Evolutionary conservation across 92 coral and sea anemone species (phyloP).

Genomic region (Heteractis magnifica): DNA sequence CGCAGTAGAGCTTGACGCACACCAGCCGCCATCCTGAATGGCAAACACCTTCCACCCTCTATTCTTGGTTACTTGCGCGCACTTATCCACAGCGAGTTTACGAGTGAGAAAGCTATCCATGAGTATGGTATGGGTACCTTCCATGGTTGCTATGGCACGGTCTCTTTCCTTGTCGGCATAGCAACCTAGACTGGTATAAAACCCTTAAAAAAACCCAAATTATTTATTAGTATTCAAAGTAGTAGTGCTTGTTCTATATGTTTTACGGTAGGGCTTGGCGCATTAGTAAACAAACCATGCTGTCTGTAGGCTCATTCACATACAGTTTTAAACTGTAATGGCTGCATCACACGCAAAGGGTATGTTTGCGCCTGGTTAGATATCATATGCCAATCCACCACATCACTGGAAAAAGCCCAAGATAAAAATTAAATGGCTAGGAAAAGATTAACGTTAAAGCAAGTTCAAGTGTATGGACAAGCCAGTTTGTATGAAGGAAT

Average conservation of each 20-base stretch:
- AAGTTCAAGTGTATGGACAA: too few species aligned
- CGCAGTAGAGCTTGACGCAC: conserved; percentile 77
- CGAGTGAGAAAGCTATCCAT: conserved; percentile 74
- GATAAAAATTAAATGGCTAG: too few species aligned
- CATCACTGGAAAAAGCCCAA: too few species aligned
- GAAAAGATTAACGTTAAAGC: too few species aligned
- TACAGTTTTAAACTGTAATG: too few species aligned
- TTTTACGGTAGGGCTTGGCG: too few species aligned
- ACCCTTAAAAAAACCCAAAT: conserved; percentile 27
- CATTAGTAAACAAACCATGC: too few species aligned
- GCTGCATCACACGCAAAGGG: too few species aligned
- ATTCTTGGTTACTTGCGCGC: conserved; percentile 72
- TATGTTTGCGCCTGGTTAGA: too few species aligned
- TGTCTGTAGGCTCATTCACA: too few species aligned
- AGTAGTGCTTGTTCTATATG: background rate
- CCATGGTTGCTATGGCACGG: conserved; percentile 76
- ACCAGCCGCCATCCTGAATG: conserved; percentile 93
- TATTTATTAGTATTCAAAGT: background rate
- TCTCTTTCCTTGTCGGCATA: conserved; percentile 67
- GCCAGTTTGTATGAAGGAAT: too few species aligned
- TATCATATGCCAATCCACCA: too few species aligned
- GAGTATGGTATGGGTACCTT: conserved; percentile 72
- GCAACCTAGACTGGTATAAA: conserved; percentile 80
- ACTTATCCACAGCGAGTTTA: conserved; percentile 68
- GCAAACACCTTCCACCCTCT: conserved; percentile 84